Base-by-base conservation (phyloP, 2,113 vertebrate species). In the Platanista minor region DNA sequence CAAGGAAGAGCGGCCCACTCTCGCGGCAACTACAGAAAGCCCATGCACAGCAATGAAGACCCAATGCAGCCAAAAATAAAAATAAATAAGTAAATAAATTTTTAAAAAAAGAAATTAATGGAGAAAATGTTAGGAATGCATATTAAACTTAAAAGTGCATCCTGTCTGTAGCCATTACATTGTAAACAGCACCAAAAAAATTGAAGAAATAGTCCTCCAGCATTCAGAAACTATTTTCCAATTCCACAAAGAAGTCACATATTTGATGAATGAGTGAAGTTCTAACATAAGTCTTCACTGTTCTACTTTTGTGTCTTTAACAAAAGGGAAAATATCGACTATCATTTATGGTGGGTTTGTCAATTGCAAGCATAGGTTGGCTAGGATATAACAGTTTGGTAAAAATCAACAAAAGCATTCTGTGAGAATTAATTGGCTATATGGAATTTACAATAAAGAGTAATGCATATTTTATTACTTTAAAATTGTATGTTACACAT, bases 401-500 rank as follows among this genome's bases (percentile, higher is more conserved):
- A 85, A 91, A 96, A 94, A 72, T 39, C n/a, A 94, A 85, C 41
- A 67, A 81, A 91, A 89, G 36, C 59, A 27, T 64, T 84, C 74
- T n/a, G 12, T 54, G 69, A 91, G 49, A 94, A 92, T 84, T 86
- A 90, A 23, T 15, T 54, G 84, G 31, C 89, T 62, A 66, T 66
- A 41, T 80, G 36, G 41, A 75, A 88, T 95, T 93, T 75, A 87
- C 6, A 91, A 46, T 64, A n/a, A 61, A 62, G 33, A 72, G 4
- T 29, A 66, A 71, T 41, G 13, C 17, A 10, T 39, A 29, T 84
- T 88, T 83, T 89, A 54, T 69, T 64, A 52, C 54, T 87, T 95
- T 84, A 49, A 62, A 71, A 52, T 31, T 87, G 31, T 39, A 43
- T 4, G 74, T 77, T 77, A 77, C 2, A 8, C 59, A 92, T 23